These are phyloP conservation scores for Hypselothyrea guttata DNA, from an alignment of 2,888 invertebrate species.

Conservation along the genomic window DNA sequence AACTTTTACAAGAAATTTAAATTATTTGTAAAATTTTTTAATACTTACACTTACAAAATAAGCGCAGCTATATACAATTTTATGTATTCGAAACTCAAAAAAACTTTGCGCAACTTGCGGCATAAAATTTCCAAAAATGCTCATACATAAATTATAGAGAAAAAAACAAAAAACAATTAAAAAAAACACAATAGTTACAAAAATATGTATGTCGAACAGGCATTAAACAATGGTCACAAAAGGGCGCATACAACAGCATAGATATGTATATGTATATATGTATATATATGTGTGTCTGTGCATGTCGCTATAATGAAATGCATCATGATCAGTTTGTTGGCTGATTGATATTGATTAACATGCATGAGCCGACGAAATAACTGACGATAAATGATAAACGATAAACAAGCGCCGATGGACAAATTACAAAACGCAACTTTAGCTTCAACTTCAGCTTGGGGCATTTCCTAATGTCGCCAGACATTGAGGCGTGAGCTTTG, in stretches of 20 bases:
- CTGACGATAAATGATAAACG: slow-evolving; percentile 30
- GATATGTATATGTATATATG: slow-evolving; percentile 8
- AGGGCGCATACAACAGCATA: slow-evolving; percentile 46
- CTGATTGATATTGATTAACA: slow-evolving; percentile 69
- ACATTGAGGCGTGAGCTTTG: slow-evolving; percentile 29
- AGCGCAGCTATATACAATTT: neutral
- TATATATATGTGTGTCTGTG: neutral
- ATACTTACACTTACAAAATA: neutral
- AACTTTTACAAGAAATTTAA: too few species aligned
- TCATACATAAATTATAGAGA: slow-evolving; percentile 36
- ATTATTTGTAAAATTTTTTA: too few species aligned
- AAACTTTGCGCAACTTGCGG: slow-evolving; percentile 45
- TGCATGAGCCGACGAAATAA: slow-evolving; percentile 45
- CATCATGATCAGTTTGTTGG: slow-evolving; percentile 49
- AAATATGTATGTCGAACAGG: slow-evolving; percentile 41
- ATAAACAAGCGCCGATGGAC: slow-evolving; percentile 51
- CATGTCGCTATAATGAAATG: slow-evolving; percentile 51
- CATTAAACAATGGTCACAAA: slow-evolving; percentile 38
- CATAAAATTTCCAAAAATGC: slow-evolving; percentile 25
- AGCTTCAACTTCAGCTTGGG: slow-evolving; percentile 14
- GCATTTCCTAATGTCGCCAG: slow-evolving; percentile 49
- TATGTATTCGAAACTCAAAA: slow-evolving; percentile 13
- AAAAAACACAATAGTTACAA: slow-evolving; percentile 5
- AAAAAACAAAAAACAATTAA: slow-evolving; percentile 17
- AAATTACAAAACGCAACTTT: slow-evolving; percentile 61